Conservation (phyloP, 2,797 vertebrate species). For the Pygocentrus nattereri region DNA sequence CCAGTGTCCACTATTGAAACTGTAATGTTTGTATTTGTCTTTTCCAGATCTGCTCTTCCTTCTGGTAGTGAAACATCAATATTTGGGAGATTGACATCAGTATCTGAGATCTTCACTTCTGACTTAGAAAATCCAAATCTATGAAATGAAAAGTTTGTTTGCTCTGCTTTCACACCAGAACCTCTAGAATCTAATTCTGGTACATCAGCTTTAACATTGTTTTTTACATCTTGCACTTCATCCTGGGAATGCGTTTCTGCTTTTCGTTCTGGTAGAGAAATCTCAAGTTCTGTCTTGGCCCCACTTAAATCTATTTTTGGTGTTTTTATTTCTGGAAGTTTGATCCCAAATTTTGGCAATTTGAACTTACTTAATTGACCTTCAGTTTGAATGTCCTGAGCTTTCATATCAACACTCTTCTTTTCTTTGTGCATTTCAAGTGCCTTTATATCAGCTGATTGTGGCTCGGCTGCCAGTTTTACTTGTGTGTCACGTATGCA, state of each 20-base stretch:
- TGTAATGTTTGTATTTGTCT: background rate
- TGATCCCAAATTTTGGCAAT: conserved; percentile 69
- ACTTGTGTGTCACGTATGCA: fast-evolving
- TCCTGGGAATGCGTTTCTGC: background rate
- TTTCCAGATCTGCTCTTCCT: background rate
- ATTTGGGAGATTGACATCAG: too few relatives aligned
- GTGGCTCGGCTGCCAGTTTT: background rate
- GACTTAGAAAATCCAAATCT: conserved; percentile 45
- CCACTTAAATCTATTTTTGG: conserved; percentile 31
- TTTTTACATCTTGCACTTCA: conserved; percentile 9
- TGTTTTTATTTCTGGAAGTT: conserved; percentile 37
- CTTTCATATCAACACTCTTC: background rate
- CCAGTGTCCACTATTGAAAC: background rate
- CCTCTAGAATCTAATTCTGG: background rate
- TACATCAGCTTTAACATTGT: too few relatives aligned
- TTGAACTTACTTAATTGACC: conserved; percentile 46
- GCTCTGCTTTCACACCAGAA: conserved; percentile 51
- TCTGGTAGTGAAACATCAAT: conserved; percentile 36
- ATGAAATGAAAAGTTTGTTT: conserved; percentile 53
- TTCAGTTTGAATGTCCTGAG: conserved; percentile 26
- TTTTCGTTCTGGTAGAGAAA: conserved; percentile 25
- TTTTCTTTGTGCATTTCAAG: conserved; percentile 12
- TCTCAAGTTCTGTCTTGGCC: conserved; percentile 44
- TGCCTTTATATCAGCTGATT: background rate
- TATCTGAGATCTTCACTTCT: conserved; percentile 52